Conservation (phyloP, 2,113 vertebrate species). For the Spea multiplicata region DNA sequence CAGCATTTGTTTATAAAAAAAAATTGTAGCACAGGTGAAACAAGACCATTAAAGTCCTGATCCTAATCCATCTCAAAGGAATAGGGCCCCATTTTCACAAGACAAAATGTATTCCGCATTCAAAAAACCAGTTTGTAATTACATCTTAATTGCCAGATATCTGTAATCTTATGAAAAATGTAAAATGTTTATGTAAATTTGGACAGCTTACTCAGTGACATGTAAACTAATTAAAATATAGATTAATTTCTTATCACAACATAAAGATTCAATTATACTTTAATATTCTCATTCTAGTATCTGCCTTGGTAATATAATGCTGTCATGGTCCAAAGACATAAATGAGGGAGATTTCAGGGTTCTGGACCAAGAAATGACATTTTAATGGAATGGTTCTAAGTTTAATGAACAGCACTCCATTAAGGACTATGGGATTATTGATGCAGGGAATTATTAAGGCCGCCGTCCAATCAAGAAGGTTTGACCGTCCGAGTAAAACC, state of each 20-base stretch:
- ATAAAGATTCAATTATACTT: conserved; percentile 30
- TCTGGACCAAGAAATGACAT: conserved; percentile 42
- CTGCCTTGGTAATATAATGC: conserved; percentile 33
- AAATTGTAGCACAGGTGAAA: too few species aligned
- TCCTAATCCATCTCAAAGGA: too few species aligned
- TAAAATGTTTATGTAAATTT: conserved; percentile 1
- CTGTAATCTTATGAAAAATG: background rate
- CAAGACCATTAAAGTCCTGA: too few species aligned
- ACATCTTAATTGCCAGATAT: conserved; percentile 12
- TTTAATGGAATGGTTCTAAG: conserved; percentile 42
- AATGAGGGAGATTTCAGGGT: conserved; percentile 29
- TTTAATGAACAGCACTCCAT: conserved; percentile 35
- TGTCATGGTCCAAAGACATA: conserved; percentile 33
- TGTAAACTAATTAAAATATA: conserved; percentile 40
- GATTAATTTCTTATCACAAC: conserved; percentile 16
- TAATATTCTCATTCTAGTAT: conserved; percentile 25
- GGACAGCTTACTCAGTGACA: conserved; percentile 15
- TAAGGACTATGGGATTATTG: conserved; percentile 35
- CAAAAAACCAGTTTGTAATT: background rate
- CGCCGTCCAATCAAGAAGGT: conserved; percentile 18
- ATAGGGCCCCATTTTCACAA: too few species aligned
- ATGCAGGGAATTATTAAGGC: conserved; percentile 39
- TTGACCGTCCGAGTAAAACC: conserved; percentile 6
- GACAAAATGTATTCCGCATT: background rate
- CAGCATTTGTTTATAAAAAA: too few species aligned